A percentile compares a stretch with the other conserved stretches of the same genome.
Evolutionary conservation across 2,888 invertebrate species (phyloP).

Genomic region (Idaea aversata): DNA sequence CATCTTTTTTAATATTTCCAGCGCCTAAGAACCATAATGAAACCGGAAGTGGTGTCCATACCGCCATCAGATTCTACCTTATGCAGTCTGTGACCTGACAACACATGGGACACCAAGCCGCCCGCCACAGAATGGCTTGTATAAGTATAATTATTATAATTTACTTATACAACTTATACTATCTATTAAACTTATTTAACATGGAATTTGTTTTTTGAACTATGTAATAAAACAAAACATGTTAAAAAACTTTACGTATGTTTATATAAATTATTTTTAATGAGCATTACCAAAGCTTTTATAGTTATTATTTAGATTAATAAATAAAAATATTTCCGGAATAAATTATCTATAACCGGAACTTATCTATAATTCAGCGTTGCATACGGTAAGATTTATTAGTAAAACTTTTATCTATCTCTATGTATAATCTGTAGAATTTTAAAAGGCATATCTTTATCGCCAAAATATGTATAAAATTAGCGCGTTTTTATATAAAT

Average conservation of each 20-base stretch:
- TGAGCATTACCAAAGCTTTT: background rate
- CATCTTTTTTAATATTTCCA: conserved; percentile 26
- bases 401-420: background rate
- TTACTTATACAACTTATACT: background rate
- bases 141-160: conserved; percentile 27
- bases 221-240: too few relatives aligned
- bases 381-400: background rate
- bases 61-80: conserved; percentile 60
- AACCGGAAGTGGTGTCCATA: conserved; percentile 60
- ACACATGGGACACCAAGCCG: conserved; percentile 44
- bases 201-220: background rate
- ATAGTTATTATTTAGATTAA: background rate
- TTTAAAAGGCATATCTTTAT: background rate
- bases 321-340: background rate
- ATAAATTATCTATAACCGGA: too few relatives aligned
- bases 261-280: background rate
- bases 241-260: too few relatives aligned
- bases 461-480: background rate
- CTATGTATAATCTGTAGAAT: background rate
- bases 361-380: background rate
- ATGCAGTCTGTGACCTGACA: conserved; percentile 71
- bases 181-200: background rate
- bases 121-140: conserved; percentile 71
- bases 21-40: conserved; percentile 63
- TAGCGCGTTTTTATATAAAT: background rate